Evolutionary conservation across 1,140 invertebrate species (phyloP).

Genomic region (Campoletis sonorensis): DNA sequence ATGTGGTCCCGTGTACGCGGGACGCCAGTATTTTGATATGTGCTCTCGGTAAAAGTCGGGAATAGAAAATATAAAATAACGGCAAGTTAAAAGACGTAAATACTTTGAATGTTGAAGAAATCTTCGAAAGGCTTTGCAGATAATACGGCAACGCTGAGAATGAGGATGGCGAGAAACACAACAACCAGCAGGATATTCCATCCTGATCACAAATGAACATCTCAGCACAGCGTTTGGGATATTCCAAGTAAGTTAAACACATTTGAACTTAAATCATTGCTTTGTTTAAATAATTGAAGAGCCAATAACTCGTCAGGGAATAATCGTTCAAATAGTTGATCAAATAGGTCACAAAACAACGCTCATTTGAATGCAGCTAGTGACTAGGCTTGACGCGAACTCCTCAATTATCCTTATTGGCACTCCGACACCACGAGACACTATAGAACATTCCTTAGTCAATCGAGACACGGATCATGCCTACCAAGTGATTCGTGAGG

Average conservation of each 20-base stretch:
- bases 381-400: constrained; percentile 22
- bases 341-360: background rate
- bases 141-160: constrained; percentile 1
- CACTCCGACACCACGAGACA: constrained; percentile 26
- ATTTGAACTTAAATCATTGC: background rate
- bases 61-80: background rate
- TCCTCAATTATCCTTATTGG: background rate
- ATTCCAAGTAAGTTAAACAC: constrained; percentile 71
- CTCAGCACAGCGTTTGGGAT: constrained; percentile 73
- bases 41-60: background rate
- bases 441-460: constrained; percentile 30
- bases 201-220: constrained; percentile 71
- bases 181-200: constrained; percentile 58
- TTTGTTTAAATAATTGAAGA: background rate
- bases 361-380: background rate
- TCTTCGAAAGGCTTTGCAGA: background rate
- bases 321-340: background rate
- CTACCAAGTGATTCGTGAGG: constrained; percentile 21
- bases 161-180: background rate
- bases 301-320: background rate
- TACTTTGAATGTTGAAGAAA: background rate
- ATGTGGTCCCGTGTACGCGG: background rate
- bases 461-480: background rate
- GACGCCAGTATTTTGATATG: background rate
- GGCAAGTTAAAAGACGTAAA: background rate